Base-by-base conservation (phyloP, 2,888 invertebrate genomes). In the Campoletis raptor region DNA sequence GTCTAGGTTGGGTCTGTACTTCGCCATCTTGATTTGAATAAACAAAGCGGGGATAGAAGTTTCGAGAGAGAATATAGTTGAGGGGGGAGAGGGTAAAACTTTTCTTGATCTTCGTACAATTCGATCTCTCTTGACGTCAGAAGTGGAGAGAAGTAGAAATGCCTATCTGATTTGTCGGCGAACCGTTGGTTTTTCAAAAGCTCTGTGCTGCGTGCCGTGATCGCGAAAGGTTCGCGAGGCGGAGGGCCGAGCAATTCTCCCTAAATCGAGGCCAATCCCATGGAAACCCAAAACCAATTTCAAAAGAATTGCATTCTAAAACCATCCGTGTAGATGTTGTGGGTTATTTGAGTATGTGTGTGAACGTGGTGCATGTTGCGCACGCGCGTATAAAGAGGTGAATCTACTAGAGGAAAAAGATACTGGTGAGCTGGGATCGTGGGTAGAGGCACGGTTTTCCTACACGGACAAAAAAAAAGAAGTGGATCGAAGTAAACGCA, bases 271-370 rank as follows among this genome's bases (percentile, higher is more conserved):
- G 89, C 87, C 92, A 91, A 92, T 92, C 89, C 90, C 91, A 88
- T 81, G 91, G 90, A 91, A 88, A 90, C 90, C 90, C 90, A 90
- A 91, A 92, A 91, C 90, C 93, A 93, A 93, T 93, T 92, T 92
- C 89, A 89, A 89, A 92, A 92, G 92, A 92, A 93, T 93, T 91
- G 92, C 93, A 92, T 92, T 91, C 91, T 90, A 90, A 92, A 91
- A 90, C 90, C 90, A 90, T 90, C 89, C 90, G 86, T 88, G 89
- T 85, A 90, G 89, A 88, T 85, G 88, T 89, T 90, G 61, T 81
- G 86, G 88, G 88, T 89, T 69, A 61, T 42, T 12, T 2, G 30
- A 10, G 48, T 52, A 61, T 21, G 30, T 54, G 42, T 66, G 54
- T 45, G 57, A 24, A 57, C 12, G 54, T 40, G 69, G 30, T 69